Conservation (phyloP, 2,113 vertebrate genomes). For the Kryptolebias marmoratus region DNA sequence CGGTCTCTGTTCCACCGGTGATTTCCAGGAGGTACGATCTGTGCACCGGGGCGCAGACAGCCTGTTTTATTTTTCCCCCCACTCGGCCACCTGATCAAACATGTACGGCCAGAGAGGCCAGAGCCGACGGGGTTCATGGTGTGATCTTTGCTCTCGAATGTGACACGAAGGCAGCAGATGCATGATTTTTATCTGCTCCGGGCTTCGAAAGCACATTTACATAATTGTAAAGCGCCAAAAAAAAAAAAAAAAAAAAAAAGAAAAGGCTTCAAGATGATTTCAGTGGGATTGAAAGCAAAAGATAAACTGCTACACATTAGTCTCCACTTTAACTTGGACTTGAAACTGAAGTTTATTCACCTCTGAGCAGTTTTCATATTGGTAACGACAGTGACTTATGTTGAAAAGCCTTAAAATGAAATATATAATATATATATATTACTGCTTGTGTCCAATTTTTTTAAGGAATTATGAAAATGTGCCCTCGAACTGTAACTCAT, state of each 20-base stretch:
- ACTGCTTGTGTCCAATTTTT: constrained; percentile 1
- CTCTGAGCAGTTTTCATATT: not conserved
- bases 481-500: constrained; percentile 11
- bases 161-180: constrained; percentile 67
- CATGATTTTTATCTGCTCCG: constrained; percentile 52
- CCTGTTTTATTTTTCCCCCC: constrained; percentile 67
- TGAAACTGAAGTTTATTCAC: not conserved
- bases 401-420: not conserved
- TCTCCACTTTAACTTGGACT: not conserved
- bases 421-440: not conserved
- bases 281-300: constrained; percentile 10
- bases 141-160: constrained; percentile 59
- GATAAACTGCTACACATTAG: not conserved
- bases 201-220: constrained; percentile 28
- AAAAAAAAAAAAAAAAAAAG: too few species aligned
- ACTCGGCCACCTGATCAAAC: constrained; percentile 76
- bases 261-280: not conserved
- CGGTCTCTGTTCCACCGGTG: constrained; percentile 48
- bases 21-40: constrained; percentile 61
- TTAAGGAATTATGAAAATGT: not conserved
- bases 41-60: constrained; percentile 46
- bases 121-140: constrained; percentile 52
- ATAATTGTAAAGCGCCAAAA: constrained; percentile 27
- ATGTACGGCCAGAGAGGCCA: constrained; percentile 53
- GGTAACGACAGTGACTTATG: not conserved